Evolutionary conservation across 2,888 invertebrate species (phyloP), one percentile per base, ranked within the genome.

Genomic region (Clistopyga incitator): DNA sequence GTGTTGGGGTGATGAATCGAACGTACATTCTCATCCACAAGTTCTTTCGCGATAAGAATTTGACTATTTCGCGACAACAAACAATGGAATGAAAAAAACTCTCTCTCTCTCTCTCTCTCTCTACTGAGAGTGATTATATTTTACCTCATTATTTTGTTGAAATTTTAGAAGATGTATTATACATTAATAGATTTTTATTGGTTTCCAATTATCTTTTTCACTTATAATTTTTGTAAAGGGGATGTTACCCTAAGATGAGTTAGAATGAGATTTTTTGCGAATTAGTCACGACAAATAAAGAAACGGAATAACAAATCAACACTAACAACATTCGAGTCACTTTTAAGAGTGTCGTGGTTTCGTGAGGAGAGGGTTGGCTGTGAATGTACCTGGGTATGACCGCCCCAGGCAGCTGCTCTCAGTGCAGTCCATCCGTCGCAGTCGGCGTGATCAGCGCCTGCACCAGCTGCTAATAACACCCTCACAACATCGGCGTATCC

Each of bases 401-500:
- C 99, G 67, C 98, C 98, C 98, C 98, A 99, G 13, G 98, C 98
- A 23, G 98, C 98, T 3, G 98, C 98, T 78, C 98, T 94, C 65
- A 98, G 94, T 15, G 98, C 97, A 45, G 97, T 98, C 98, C 98
- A 98, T 45, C 98, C 98, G 90, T 98, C 98, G 70, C 95, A 95
- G 93, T 97, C 97, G 8, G 97, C 96, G 90, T 96, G 96, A 93
- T 97, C 96, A 0, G 96, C 95, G 90, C 95, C 95, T 2, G 96
- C 96, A 20, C 96, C 96, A 13, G 95, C 95, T 81, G 95, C 94
- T 0, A 94, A 89, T 61, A 96, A 92, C 68, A 97, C 94, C 88
- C 95, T 95, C 0, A 96, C 96, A 2, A 97, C 96, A 82, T 96
- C 95, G 2, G 95, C 94, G 85, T 97, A 96, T 0, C 97, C 96